Percentiles rank a stretch among this genome's conserved stretches.
phyloP scores from a whole-genome alignment of 2,888 invertebrate genomes.

The Pammene aurita region DNA sequence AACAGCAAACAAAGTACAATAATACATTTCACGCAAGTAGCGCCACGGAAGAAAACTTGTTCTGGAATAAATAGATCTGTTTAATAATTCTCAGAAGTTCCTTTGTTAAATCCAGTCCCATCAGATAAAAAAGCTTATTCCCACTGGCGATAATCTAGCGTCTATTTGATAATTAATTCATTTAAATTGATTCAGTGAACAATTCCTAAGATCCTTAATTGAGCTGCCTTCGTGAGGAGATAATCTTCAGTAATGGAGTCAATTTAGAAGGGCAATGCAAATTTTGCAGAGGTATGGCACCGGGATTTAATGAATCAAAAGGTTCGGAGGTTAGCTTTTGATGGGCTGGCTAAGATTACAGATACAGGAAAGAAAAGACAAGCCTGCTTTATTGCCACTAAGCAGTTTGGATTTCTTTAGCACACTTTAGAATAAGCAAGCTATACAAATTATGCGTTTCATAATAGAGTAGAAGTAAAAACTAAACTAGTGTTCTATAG shows the following conservation, averaged over 20 bases:
- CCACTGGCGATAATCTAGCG: conserved; percentile 34
- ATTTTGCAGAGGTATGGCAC: conserved; percentile 52
- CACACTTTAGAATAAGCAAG: neutral
- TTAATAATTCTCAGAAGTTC: conserved; percentile 28
- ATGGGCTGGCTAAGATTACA: conserved; percentile 35
- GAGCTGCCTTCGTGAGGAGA: conserved; percentile 77
- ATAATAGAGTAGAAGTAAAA: too few species aligned
- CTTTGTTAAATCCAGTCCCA: conserved; percentile 9
- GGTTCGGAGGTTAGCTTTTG: conserved; percentile 37
- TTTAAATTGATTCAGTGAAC: conserved; percentile 71
- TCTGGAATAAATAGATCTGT: conserved; percentile 19
- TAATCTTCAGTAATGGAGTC: conserved; percentile 63
- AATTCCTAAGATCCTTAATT: conserved; percentile 80
- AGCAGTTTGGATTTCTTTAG: neutral
- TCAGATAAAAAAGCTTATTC: conserved; percentile 30
- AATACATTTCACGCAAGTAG: neutral
- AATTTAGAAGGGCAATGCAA: conserved; percentile 79
- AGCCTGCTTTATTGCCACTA: conserved; percentile 23
- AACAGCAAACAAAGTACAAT: neutral
- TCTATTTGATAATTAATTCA: conserved; percentile 67
- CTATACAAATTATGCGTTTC: too few species aligned
- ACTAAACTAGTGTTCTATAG: too few species aligned
- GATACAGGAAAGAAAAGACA: conserved; percentile 17
- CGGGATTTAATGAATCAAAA: conserved; percentile 38
- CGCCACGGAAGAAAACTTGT: neutral